Evolutionary conservation across 1,140 invertebrate genomes (phyloP), one percentile per base, ranked within the genome.

Genomic region (Sogatella furcifera): DNA sequence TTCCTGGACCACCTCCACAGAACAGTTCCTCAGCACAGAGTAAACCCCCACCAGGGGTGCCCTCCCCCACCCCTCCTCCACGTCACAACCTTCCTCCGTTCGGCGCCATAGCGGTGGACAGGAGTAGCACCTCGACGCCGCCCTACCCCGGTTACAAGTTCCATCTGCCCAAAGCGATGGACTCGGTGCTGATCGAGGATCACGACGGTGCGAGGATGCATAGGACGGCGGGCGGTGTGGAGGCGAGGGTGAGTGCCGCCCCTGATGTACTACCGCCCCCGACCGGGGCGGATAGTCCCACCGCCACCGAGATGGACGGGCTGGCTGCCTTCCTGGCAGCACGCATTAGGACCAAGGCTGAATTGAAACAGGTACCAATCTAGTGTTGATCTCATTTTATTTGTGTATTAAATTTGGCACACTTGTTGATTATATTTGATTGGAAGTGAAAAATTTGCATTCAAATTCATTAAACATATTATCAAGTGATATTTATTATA

Each of bases 341-440:
- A 11, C 79, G 88, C 66, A 89, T 90, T 64, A 76, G 87, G 54
- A 91, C 88, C 2, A 90, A 90, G 74, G 88, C 84, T 2, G 88
- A 91, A 74, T 72, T 89, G 17, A 91, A 90, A 73, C 86, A 86
- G 69, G 82, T 80, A 55, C 56, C 28, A 21, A 28, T 28, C 24
- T 4, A 28, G 24, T 44, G 5, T 14, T 58, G n/a, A n/a, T n/a
- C n/a, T n/a, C n/a, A n/a, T n/a, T n/a, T n/a, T n/a, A n/a, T n/a
- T n/a, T n/a, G n/a, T n/a, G n/a, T n/a, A n/a, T n/a, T n/a, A n/a
- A n/a, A n/a, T n/a, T n/a, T n/a, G n/a, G n/a, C n/a, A n/a, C n/a
- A n/a, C n/a, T n/a, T n/a, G n/a, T n/a, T n/a, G n/a, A n/a, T n/a
- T n/a, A n/a, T n/a, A n/a, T n/a, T n/a, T n/a, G n/a, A n/a, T n/a